Evolutionary conservation across 2,797 vertebrate species (phyloP).

Genomic region (Sciurus carolinensis): DNA sequence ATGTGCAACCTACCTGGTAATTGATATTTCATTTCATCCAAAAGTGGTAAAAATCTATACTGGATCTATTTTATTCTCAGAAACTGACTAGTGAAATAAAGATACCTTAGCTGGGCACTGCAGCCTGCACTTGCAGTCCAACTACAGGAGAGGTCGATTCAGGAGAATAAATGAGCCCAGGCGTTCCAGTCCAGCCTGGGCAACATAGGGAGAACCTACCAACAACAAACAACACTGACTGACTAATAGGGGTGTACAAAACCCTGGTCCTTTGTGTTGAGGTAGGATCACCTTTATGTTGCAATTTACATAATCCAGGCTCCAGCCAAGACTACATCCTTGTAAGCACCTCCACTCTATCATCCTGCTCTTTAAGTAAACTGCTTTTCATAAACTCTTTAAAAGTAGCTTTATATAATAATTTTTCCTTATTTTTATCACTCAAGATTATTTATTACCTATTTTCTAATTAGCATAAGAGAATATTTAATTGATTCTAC

Average conservation of each 20-base stretch:
- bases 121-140: not conserved
- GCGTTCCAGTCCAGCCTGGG: not conserved
- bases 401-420: not conserved
- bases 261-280: not conserved
- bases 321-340: not conserved
- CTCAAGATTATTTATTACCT: not conserved
- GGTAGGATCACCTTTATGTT: not conserved
- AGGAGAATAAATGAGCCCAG: not conserved
- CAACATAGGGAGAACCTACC: not conserved
- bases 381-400: not conserved
- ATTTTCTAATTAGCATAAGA: not conserved
- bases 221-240: not conserved
- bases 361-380: not conserved
- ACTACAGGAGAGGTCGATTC: not conserved
- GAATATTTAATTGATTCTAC: not conserved
- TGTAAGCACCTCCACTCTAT: not conserved
- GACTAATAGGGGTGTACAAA: not conserved
- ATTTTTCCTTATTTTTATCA: constrained; percentile 13
- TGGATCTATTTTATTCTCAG: not conserved
- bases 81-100: not conserved
- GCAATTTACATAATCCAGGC: not conserved
- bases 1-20: not conserved
- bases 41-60: not conserved
- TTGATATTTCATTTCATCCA: not conserved
- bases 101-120: not conserved